phyloP scores from a whole-genome alignment of 92 coral and sea anemone genomes.

The Micromussa lordhowensis region DNA sequence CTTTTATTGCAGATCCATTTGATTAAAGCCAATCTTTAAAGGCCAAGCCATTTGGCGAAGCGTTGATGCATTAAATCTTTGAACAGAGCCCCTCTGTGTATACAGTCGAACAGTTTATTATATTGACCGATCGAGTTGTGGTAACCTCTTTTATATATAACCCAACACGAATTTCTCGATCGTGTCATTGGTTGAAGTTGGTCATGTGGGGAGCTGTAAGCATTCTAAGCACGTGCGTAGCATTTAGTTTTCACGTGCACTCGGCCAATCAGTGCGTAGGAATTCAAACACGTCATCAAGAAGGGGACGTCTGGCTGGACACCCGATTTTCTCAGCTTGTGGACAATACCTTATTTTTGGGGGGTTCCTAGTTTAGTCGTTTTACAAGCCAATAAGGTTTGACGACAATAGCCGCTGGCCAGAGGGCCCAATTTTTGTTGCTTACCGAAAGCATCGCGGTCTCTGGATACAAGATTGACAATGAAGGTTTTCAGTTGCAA shows the following conservation, averaged over 20 bases:
- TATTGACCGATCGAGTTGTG: neutral
- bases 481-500: neutral
- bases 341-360: neutral
- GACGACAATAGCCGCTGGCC: neutral
- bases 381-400: neutral
- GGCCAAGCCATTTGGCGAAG: neutral
- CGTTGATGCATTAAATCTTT: neutral
- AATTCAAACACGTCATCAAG: neutral
- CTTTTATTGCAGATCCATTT: conserved; percentile 23
- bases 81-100: neutral
- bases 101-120: neutral
- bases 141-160: neutral
- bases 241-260: neutral
- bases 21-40: no score
- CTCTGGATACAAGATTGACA: neutral
- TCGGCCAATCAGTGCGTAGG: neutral
- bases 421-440: neutral
- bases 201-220: neutral
- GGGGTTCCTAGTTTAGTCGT: neutral
- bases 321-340: no score
- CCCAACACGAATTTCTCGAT: neutral
- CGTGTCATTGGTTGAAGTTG: neutral
- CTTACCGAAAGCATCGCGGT: neutral
- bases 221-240: neutral
- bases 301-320: neutral